Conservation (phyloP, 2,888 invertebrate species). For the Leptinotarsa peninsularis region DNA sequence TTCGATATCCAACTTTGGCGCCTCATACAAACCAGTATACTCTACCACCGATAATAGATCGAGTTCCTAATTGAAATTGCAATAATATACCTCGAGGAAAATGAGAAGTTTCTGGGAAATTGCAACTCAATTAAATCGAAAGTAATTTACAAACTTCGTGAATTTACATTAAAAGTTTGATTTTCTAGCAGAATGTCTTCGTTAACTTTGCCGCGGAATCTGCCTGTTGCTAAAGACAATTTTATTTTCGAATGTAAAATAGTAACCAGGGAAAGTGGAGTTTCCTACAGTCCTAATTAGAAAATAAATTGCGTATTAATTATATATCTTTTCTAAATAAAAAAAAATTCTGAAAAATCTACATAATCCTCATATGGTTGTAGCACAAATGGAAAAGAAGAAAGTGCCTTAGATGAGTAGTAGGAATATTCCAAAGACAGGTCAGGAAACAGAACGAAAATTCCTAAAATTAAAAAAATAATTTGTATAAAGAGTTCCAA, state of each 20-base stretch:
- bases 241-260: not conserved
- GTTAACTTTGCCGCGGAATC: not conserved
- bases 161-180: conserved; percentile 11
- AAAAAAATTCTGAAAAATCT: too few relatives aligned
- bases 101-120: conserved; percentile 34
- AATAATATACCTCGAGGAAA: conserved; percentile 18
- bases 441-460: too few relatives aligned
- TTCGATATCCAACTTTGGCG: not conserved
- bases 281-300: too few relatives aligned
- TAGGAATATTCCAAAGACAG: too few relatives aligned
- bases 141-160: conserved; percentile 11
- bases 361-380: too few relatives aligned
- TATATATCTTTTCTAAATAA: too few relatives aligned
- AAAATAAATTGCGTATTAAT: too few relatives aligned
- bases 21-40: not conserved
- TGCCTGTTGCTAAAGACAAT: not conserved
- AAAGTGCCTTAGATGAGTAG: too few relatives aligned
- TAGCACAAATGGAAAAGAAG: too few relatives aligned
- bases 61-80: not conserved
- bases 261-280: too few relatives aligned
- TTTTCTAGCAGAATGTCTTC: not conserved
- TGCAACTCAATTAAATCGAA: conserved; percentile 31
- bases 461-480: too few relatives aligned
- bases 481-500: too few relatives aligned
- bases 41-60: not conserved